These are phyloP conservation scores for Clarias batrachus DNA, from an alignment of 2,113 vertebrate species.

Conservation along the genomic window DNA sequence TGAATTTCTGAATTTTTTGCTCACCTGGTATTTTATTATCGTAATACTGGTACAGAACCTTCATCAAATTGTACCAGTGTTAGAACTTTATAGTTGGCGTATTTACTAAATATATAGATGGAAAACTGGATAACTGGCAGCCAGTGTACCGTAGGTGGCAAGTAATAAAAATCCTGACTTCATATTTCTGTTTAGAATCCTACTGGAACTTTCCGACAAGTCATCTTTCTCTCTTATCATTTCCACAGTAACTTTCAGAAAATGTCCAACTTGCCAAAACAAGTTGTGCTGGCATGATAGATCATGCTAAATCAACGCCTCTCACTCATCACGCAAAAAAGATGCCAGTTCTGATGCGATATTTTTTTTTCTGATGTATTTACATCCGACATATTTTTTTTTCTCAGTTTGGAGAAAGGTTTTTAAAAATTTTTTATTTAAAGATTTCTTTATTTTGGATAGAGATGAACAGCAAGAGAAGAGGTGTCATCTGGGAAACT, in stretches of 20 bases:
- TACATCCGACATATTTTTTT: neutral
- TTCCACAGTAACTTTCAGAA: neutral
- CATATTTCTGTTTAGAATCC: neutral
- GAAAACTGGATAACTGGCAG: neutral
- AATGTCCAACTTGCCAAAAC: neutral
- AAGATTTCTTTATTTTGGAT: neutral
- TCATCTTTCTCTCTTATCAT: neutral
- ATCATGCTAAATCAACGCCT: slow-evolving; percentile 1
- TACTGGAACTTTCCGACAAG: neutral
- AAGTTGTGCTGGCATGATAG: slow-evolving; percentile 3
- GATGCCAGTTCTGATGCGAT: neutral
- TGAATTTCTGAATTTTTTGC: neutral
- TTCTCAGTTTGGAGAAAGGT: neutral
- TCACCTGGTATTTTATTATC: neutral
- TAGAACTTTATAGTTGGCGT: neutral
- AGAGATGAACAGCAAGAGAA: neutral
- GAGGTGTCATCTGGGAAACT: neutral
- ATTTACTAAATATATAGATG: neutral
- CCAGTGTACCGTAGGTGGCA: neutral
- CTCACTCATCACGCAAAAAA: slow-evolving; percentile 2
- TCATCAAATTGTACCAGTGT: neutral
- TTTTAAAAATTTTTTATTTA: neutral
- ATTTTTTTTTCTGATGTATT: neutral
- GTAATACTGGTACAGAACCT: neutral
- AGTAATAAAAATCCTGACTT: neutral